Evolutionary conservation across 2,797 vertebrate species (phyloP), one percentile per base, ranked within the genome.

Genomic region (Enteromius argenteus): DNA sequence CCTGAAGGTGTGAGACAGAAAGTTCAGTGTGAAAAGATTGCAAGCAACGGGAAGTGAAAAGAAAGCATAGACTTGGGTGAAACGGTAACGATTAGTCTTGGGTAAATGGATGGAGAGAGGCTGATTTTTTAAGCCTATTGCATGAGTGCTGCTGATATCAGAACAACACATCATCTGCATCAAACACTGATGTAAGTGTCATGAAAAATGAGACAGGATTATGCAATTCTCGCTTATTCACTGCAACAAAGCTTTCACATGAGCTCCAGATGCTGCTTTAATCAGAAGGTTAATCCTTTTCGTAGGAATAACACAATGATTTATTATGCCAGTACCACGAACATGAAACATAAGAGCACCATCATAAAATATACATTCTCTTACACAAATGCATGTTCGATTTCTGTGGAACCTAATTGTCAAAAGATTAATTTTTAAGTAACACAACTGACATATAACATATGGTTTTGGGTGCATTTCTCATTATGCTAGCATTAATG

Each of bases 191-290:
- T 5, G 13, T 32, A 60, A 62, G 39, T 75, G 78, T 79, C 69
- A 49, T 3, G 79, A 81, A 81, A 80, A 78, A 87, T 77, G 23
- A 84, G 42, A 73, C 80, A 49, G 58, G 37, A 71, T 87, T 86
- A 83, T 69, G 89, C 74, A 86, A 77, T 83, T 71, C 56, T 68
- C 44, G 46, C 42, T 85, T 42, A 76, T 75, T 80, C 15, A 60
- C 27, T 6, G 79, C 51, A 62, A 81, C 67, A 72, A 72, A 72
- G 53, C 53, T 64, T 73, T 15, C n/a, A 73, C 5, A 23, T 19
- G 19, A 46, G 39, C 46, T 17, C 44, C 44, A 68, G 78, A 66
- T 44, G 32, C 51, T 58, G 53, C 53, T 60, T 73, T 81, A 35
- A 35, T 62, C 17, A 46, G 17, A 72, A 3, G 5, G 32, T 72